Conservation (phyloP, 2,888 invertebrate species). For the Encarsia formosa region DNA sequence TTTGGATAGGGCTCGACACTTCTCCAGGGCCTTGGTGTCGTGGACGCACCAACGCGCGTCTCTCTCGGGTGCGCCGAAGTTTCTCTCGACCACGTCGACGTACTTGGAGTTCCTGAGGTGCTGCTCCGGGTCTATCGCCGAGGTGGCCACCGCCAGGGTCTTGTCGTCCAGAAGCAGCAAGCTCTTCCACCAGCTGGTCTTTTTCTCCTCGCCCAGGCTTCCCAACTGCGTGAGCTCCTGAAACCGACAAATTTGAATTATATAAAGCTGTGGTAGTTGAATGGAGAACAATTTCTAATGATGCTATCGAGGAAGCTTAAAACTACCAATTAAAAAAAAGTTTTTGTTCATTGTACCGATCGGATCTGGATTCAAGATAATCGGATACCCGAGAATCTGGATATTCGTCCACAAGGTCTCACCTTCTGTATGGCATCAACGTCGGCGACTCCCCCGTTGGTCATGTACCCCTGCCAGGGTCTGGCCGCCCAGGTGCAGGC, state of each 20-base stretch:
- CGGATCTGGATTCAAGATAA: too few species aligned
- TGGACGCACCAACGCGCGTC: constrained; percentile 64
- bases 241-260: not conserved
- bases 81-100: constrained; percentile 68
- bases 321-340: too few species aligned
- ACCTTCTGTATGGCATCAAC: constrained; percentile 42
- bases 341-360: too few species aligned
- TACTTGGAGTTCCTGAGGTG: constrained; percentile 65
- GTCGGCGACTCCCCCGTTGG: constrained; percentile 58
- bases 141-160: constrained; percentile 63
- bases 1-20: constrained; percentile 68
- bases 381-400: too few species aligned
- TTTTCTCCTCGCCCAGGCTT: constrained; percentile 47
- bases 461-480: constrained; percentile 78
- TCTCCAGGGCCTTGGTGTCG: constrained; percentile 63
- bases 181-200: constrained; percentile 52
- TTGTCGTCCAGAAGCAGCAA: constrained; percentile 60
- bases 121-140: constrained; percentile 59
- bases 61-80: constrained; percentile 66
- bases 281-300: too few species aligned
- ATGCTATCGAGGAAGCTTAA: too few species aligned
- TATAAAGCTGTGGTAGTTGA: too few species aligned
- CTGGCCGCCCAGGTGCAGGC: constrained; percentile 80
- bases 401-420: too few species aligned
- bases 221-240: constrained; percentile 43